phyloP scores from a whole-genome alignment of 2,797 vertebrate species.

The Characodon lateralis region DNA sequence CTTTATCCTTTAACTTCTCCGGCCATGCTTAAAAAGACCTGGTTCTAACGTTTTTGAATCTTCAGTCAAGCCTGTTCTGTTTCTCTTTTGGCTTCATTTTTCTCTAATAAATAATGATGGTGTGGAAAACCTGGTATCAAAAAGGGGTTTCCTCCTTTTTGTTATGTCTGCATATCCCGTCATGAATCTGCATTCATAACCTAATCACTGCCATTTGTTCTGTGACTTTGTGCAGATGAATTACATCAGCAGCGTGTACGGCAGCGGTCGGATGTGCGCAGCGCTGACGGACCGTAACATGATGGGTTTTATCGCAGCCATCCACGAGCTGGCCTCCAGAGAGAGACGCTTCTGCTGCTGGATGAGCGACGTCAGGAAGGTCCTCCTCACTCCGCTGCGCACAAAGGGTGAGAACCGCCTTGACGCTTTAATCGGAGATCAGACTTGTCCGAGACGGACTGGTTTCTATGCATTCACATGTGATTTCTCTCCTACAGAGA shows the following conservation, averaged over 20 bases:
- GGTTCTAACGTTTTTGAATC: not conserved
- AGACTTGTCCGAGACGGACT: not conserved
- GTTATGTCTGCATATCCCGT: not conserved
- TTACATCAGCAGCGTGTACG: constrained; percentile 88
- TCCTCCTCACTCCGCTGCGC: constrained; percentile 86
- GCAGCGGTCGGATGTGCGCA: constrained; percentile 86
- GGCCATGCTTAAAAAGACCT: not conserved
- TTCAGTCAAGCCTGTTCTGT: not conserved
- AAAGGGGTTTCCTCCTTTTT: not conserved
- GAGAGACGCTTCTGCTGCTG: constrained; percentile 90
- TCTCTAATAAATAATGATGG: not conserved
- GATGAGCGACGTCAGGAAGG: constrained; percentile 83
- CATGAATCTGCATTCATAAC: not conserved
- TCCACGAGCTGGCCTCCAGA: constrained; percentile 91
- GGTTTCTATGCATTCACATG: not conserved
- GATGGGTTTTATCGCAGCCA: constrained; percentile 90
- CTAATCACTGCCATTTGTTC: not conserved
- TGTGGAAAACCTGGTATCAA: not conserved
- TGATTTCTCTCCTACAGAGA: constrained; percentile 48
- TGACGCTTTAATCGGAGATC: not conserved
- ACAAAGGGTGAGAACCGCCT: constrained; percentile 47
- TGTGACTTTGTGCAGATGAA: constrained; percentile 82
- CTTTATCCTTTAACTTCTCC: not conserved
- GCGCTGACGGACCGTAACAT: constrained; percentile 89
- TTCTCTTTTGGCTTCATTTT: not conserved